These are phyloP conservation scores for Centruroides sculpturatus DNA, from an alignment of 1,140 invertebrate genomes.

Conservation along the genomic window DNA sequence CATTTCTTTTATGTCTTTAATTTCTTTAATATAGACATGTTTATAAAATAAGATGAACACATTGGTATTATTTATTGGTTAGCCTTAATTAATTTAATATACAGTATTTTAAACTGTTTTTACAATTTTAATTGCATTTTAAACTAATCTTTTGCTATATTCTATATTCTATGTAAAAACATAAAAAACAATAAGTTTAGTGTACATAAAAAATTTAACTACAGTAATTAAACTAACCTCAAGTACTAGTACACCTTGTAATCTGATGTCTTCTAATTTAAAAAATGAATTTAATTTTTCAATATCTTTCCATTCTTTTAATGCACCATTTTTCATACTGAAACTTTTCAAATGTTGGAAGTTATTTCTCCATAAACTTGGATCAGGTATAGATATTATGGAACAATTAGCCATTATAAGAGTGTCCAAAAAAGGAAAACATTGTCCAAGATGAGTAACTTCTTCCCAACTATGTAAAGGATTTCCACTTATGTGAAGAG, in stretches of 20 bases:
- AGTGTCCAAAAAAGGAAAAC: constrained; percentile 66
- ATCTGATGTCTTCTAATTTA: constrained; percentile 58
- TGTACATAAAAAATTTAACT: too few relatives aligned
- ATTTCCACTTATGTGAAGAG: constrained; percentile 44
- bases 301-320: constrained; percentile 74
- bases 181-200: too few relatives aligned
- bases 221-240: constrained; percentile 38
- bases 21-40: too few relatives aligned
- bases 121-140: too few relatives aligned
- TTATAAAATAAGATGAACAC: too few relatives aligned
- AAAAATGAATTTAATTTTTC: constrained; percentile 67
- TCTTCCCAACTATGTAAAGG: constrained; percentile 63
- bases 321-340: constrained; percentile 65
- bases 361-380: constrained; percentile 6
- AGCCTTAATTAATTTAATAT: too few relatives aligned
- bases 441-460: constrained; percentile 55
- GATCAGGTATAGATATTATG: constrained; percentile 40
- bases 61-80: too few relatives aligned
- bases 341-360: constrained; percentile 57
- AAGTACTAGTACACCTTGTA: constrained; percentile 43
- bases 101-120: too few relatives aligned
- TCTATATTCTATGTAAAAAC: too few relatives aligned
- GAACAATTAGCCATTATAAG: constrained; percentile 75
- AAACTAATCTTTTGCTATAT: too few relatives aligned
- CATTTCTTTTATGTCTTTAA: too few relatives aligned